Base-by-base conservation (phyloP, 2,797 vertebrate species). In the Leptatherina wallacei region DNA sequence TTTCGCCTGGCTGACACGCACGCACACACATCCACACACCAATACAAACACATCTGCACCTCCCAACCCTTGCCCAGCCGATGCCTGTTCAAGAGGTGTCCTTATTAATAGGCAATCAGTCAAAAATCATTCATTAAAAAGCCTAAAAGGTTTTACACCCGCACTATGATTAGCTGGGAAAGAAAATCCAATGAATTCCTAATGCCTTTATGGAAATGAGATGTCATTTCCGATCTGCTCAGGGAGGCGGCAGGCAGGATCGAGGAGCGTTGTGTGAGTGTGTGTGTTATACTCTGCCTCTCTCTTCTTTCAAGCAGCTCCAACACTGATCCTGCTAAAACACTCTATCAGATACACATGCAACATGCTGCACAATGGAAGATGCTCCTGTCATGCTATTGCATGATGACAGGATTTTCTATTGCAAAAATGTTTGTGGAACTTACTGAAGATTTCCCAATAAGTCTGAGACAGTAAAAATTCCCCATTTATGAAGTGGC, bases 21-120 rank as follows among this genome's bases (percentile, higher is more conserved):
- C 82, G 61, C 78, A 76, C 85, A 77, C 85, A 71, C 81, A 81
- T 65, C 64, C 82, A 75, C 85, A 84, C 80, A 89, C 85, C 77
- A 92, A 91, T 89, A 92, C 89, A 92, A 90, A 91, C 90, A 90
- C 89, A 90, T 88, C 86, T 89, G 88, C 88, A 90, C 91, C 86
- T 85, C 85, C 87, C 89, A 88, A 88, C 85, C 87, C 81, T 79
- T 82, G 88, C 91, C 86, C 82, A 86, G 86, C 91, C 87, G 58
- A 84, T 94, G 94, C 95, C 96, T 97, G 97, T 97, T 98, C 96
- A 96, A 97, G 95, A 97, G 96, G 96, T 97, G 96, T 98, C 97
- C 97, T 98, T 99, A 99, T 99, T 99, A 99, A 99, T 99, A 98
- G 97, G 97, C 96, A 98, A 99, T 99, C 98, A 99, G 98, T 98